Base-by-base conservation (phyloP, 2,113 vertebrate genomes). In the Platysternon megacephalum region DNA sequence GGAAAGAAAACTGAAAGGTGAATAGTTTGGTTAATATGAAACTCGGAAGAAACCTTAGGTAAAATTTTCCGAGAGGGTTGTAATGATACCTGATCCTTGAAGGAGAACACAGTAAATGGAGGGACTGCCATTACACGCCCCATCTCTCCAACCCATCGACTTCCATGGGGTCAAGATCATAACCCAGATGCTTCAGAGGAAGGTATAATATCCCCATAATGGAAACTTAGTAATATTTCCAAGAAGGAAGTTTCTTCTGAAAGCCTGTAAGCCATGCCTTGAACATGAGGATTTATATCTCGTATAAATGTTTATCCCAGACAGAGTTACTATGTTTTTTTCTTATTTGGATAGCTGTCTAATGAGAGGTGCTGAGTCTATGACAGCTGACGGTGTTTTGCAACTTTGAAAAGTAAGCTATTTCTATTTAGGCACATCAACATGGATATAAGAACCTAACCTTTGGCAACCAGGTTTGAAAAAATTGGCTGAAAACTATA, bases 331-430 rank as follows among this genome's bases (percentile, higher is more conserved):
- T 65, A 65, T 58, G 28, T 74, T 44, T 76, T 74, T 28, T 76
- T 76, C 22, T 44, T 44, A 28, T 44, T 44, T 76, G 24, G 72
- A 44, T 44, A 76, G 11, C 22, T 74, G n/a, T 44, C 42, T 76
- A 44, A 28, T 44, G 93, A 96, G 91, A 96, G 78, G 48, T 93
- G 84, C 72, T 94, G 78, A 92, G 92, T 96, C 79, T 93, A 94
- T 56, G 14, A 93, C 3, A 39, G 19, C 12, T 88, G 51, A 91
- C 91, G n/a, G 86, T 84, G 42, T 2, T 94, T 93, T 92, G 87
- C 84, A 79, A 93, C 61, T 91, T 85, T 29, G 56, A 89, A 92
- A 94, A 92, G 83, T n/a, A 85, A 93, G 49, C 8, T 56, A 2
- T 91, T 93, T 91, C 86, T 51, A 79, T 90, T 84, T 88, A 85